Conservation (phyloP, 1,140 invertebrate species). For the Eriocheir sinensis region DNA sequence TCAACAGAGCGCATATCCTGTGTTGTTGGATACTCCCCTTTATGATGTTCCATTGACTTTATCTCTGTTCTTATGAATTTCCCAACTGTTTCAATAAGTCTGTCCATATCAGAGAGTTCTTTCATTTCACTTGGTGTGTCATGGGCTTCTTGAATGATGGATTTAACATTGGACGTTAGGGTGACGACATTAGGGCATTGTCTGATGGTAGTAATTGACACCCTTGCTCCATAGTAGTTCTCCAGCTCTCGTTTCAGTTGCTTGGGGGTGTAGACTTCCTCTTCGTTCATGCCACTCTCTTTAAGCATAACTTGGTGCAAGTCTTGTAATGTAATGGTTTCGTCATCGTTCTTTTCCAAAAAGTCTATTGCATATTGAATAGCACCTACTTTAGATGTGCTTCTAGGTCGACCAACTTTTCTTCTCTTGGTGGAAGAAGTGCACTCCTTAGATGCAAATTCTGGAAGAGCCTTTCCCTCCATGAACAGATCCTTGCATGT, state of each 20-base stretch:
- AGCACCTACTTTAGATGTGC: constrained; percentile 42
- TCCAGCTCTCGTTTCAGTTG: constrained; percentile 58
- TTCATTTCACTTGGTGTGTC: constrained; percentile 49
- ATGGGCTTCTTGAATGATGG: constrained; percentile 54
- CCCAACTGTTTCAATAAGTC: background rate
- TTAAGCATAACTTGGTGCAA: constrained; percentile 56
- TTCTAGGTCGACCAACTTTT: constrained; percentile 55
- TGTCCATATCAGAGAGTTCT: constrained; percentile 53
- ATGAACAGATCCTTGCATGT: constrained; percentile 54
- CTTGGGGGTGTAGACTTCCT: constrained; percentile 56
- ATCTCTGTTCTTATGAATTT: background rate
- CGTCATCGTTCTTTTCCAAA: constrained; percentile 61
- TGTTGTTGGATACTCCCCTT: background rate
- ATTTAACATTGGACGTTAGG: constrained; percentile 52
- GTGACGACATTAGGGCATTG: constrained; percentile 55
- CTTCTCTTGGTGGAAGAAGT: constrained; percentile 42
- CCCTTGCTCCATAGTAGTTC: constrained; percentile 46
- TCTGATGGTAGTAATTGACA: constrained; percentile 57
- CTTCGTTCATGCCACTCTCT: constrained; percentile 42
- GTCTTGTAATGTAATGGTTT: constrained; percentile 60
- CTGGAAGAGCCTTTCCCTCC: constrained; percentile 48
- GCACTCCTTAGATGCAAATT: constrained; percentile 51
- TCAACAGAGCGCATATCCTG: background rate
- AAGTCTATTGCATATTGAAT: constrained; percentile 62
- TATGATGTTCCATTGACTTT: background rate